These are phyloP conservation scores for Triplophysa rosa DNA, from an alignment of 2,113 vertebrate species.

Conservation along the genomic window DNA sequence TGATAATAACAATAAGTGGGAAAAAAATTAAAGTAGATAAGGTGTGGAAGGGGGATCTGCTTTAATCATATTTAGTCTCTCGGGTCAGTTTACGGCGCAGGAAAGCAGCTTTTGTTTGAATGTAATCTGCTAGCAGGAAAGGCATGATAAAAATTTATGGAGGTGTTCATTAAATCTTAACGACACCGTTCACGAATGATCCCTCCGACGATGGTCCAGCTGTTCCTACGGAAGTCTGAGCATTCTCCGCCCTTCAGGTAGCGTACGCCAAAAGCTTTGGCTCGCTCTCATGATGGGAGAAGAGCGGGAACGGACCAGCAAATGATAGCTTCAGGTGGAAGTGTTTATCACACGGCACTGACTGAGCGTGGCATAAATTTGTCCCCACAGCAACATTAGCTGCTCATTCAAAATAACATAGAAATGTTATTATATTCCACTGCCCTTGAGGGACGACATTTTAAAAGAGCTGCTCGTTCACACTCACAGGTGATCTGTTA, in stretches of 20 bases:
- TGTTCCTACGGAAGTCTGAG: conserved; percentile 6
- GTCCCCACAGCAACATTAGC: conserved; percentile 22
- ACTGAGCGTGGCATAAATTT: conserved; percentile 36
- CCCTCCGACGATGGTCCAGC: conserved; percentile 34
- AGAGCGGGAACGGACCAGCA: conserved; percentile 24
- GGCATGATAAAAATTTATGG: conserved; percentile 58
- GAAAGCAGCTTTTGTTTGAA: conserved; percentile 55
- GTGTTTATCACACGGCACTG: conserved; percentile 46
- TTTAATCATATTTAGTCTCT: conserved; percentile 56
- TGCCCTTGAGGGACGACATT: conserved; percentile 28
- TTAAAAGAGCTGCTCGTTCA: conserved; percentile 26
- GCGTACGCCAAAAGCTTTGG: neutral
- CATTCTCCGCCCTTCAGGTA: neutral
- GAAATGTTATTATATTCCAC: conserved; percentile 32
- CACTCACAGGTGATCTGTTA: conserved; percentile 40
- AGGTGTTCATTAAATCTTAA: conserved; percentile 61
- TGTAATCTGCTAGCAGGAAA: conserved; percentile 56
- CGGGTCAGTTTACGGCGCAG: conserved; percentile 50
- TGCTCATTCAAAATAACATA: conserved; percentile 6
- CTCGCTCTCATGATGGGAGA: neutral
- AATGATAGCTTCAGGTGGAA: conserved; percentile 36
- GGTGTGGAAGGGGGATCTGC: conserved; percentile 27
- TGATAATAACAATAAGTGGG: conserved; percentile 43
- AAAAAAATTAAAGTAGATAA: conserved; percentile 22
- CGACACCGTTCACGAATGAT: conserved; percentile 37